Evolutionary conservation across 1,140 invertebrate genomes (phyloP), one percentile per base, ranked within the genome.

Genomic region (roundworm (Caenorhabditis elegans)): DNA sequence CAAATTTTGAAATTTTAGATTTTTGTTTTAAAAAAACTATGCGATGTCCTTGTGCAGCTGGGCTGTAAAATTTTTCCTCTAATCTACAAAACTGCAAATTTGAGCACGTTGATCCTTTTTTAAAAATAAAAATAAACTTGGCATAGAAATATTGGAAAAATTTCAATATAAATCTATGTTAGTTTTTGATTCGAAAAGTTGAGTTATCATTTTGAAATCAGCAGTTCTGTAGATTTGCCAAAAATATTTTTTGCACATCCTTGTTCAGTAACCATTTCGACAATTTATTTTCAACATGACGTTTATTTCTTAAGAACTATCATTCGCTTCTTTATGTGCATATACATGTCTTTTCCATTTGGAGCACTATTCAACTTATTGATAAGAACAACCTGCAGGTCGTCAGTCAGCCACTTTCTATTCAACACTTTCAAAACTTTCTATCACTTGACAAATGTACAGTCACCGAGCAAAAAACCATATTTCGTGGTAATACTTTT

Each of bases 361-460:
- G 60, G 60, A 70, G 60, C 60, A 70, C 43, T 22, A 34, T 70
- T 70, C 60, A 11, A 70, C 60, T 60, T 22, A 6, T 34, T 70
- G 60, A 70, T 70, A 70, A 70, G 60, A 70, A 11, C 60, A 70
- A 70, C 34, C 34, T 22, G n/a, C 60, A 70, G 60, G 60, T 70
- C 60, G 60, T 39, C 60, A 70, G 60, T 70, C 60, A 43, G 39
- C 39, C 5, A 43, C 39, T 43, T 43, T 43, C 39, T 43, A 5
- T 15, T 15, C 15, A 5, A 8, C 39, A 13, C 28, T 39, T 70
- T 70, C 19, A 31, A 26, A 31, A 31, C n/a, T 70, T 60, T 60
- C 28, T 15, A 24, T 60, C 3, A 39, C 34, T 43, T 70, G 34
- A 39, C 22, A 39, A 24, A 26, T 70, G 34, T 70, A 70, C n/a